Percentiles rank a stretch among this genome's conserved stretches.
These are phyloP conservation scores for Selene dorsalis DNA, from an alignment of 2,797 vertebrate genomes.

Conservation along the genomic window DNA sequence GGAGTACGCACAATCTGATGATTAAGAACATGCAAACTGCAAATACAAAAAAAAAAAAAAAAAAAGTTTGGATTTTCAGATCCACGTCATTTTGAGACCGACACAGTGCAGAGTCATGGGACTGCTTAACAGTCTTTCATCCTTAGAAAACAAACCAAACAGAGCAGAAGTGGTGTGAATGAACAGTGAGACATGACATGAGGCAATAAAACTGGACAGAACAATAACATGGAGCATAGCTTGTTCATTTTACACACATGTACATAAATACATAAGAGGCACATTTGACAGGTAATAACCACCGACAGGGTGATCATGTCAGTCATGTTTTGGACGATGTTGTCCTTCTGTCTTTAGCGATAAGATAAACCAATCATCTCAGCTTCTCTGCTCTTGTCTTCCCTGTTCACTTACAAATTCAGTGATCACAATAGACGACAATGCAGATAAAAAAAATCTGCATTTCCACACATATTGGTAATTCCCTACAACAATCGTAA, in stretches of 20 bases:
- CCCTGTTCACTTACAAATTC: constrained; percentile 27
- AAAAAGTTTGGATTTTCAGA: constrained; percentile 35
- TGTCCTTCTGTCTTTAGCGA: constrained; percentile 44
- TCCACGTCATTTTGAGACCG: constrained; percentile 32
- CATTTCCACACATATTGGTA: constrained; percentile 15
- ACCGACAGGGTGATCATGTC: constrained; percentile 51
- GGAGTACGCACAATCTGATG: constrained; percentile 64
- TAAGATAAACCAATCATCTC: constrained; percentile 35
- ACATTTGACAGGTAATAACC: constrained; percentile 71
- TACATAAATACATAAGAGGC: constrained; percentile 74
- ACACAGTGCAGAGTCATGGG: constrained; percentile 35
- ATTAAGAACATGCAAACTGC: constrained; percentile 76
- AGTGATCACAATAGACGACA: constrained; percentile 5
- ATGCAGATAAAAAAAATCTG: neutral
- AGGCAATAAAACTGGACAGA: constrained; percentile 34
- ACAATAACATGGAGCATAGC: constrained; percentile 23
- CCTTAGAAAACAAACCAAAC: constrained; percentile 48
- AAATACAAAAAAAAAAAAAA: constrained; percentile 66
- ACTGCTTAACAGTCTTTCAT: constrained; percentile 52
- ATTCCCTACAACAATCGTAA: constrained; percentile 21
- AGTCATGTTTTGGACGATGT: constrained; percentile 43
- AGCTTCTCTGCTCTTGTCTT: constrained; percentile 18
- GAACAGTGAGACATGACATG: constrained; percentile 27
- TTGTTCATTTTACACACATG: constrained; percentile 61
- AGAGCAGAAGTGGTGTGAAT: constrained; percentile 25